Evolutionary conservation across 1,140 invertebrate species (phyloP), one percentile per base, ranked within the genome.

Genomic region (Aphaenogaster floridana): DNA sequence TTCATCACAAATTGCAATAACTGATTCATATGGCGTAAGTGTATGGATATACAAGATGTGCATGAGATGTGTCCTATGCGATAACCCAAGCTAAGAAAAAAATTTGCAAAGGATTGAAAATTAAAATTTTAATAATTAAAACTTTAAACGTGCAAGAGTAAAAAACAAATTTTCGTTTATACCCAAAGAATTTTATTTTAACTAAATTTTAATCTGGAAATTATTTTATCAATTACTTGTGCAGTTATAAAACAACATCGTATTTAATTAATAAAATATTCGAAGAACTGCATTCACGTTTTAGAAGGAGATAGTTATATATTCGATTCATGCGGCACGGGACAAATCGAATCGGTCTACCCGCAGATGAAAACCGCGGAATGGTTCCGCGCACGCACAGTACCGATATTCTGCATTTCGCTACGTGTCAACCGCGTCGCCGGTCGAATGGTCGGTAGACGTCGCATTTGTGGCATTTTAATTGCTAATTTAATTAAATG

Each of bases 401-500:
- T 42, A 17, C 5, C 52, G 42, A 50, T 59, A 39, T 42, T 48
- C 42, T 48, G 80, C 42, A 50, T 84, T 84, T 84, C 57, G 69
- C 45, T 76, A 84, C n/a, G 48, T 74, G 57, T 61, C 71, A 84
- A 84, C 42, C 69, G 80, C 79, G 80, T 86, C 54, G 17, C 34
- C 13, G 17, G 11, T 28, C 8, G 13, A 52, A 69, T 42, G 36
- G 69, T 8, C 52, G 17, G 34, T 61, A 54, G 8, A 68, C 7
- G 69, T 84, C 48, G 80, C 42, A 76, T 74, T 74, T 59, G 69
- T 90, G 89, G 91, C 84, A 93, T 94, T 94, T 94, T 94, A 94
- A 94, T 94, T 93, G 93, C 93, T 93, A 93, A 94, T 93, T 94
- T 94, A 94, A 94, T 94, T 94, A 93, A 94, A 94, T 90, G 91